Base-by-base conservation (phyloP, 2,797 vertebrate genomes). In the Benthosema pterotum region DNA sequence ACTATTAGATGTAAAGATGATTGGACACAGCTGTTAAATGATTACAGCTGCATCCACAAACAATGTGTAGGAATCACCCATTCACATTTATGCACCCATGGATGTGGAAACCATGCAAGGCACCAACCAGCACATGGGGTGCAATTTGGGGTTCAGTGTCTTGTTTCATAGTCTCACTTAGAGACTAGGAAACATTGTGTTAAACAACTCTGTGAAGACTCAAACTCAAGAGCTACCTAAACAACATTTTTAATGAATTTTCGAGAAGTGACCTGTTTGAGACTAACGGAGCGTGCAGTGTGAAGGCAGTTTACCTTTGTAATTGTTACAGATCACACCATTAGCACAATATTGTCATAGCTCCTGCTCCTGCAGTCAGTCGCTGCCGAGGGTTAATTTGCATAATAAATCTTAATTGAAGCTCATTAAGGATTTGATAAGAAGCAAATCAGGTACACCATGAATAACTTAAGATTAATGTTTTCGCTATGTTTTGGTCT, bases 331-430 rank as follows among this genome's bases (percentile, higher is more conserved):
- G 89, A 93, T 92, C 87, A 85, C 85, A 70, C 87, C 86, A 92
- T 93, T 92, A 93, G 84, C 86, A 81, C 86, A 91, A 91, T 90
- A 87, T 90, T 91, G 90, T 89, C 89, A 85, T 89, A 89, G 88
- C 89, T 88, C 84, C 85, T 88, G 91, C 90, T 90, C 90, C 88
- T 83, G 83, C 87, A 88, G 88, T 86, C 90, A 17, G 79, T 66
- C 86, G 87, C 90, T 87, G 89, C 86, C 71, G 82, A 87, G 89
- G 91, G 91, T 92, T 93, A 92, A 93, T 94, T 93, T 91, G 87
- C 89, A 92, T 93, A 92, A 92, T 93, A 92, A 88, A 93, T 93
- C 91, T 91, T 93, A 93, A 93, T 93, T 93, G 91, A 90, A 87
- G 88, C 91, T 92, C 90, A 92, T 93, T 93, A 93, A 85, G 88